These are phyloP conservation scores for Watsonalla binaria DNA, from an alignment of 2,888 invertebrate genomes.

Conservation along the genomic window DNA sequence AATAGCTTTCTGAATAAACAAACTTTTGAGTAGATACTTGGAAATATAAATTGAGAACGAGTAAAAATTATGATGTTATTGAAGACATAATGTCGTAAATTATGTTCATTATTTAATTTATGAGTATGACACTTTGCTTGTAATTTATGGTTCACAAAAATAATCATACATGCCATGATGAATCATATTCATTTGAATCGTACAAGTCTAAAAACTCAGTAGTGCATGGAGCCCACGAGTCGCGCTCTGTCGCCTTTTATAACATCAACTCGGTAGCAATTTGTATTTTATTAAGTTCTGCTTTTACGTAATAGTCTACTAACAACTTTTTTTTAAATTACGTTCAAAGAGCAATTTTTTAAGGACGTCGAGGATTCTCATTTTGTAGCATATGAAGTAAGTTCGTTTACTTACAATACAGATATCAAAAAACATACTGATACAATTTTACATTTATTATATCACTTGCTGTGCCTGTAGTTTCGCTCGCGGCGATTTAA, in stretches of 20 bases:
- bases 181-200: not conserved
- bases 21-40: slow-evolving; percentile 19
- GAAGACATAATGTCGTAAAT: slow-evolving; percentile 16
- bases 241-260: not conserved
- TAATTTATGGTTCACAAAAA: not conserved
- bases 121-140: not conserved
- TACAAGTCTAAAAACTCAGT: not conserved
- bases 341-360: no score
- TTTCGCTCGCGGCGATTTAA: no score
- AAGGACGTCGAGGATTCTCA: no score
- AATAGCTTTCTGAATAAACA: slow-evolving; percentile 65
- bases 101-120: slow-evolving; percentile 4
- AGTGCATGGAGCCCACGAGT: not conserved
- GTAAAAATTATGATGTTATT: slow-evolving; percentile 3
- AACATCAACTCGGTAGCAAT: not conserved
- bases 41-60: slow-evolving; percentile 3
- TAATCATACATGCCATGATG: not conserved
- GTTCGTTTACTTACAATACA: no score
- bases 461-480: no score
- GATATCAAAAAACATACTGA: no score
- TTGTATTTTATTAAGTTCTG: no score
- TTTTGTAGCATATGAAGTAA: no score
- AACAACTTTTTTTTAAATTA: no score
- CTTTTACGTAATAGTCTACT: no score
- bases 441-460: no score